Evolutionary conservation across 2,888 invertebrate species (phyloP).

Genomic region (Pammene aurita): DNA sequence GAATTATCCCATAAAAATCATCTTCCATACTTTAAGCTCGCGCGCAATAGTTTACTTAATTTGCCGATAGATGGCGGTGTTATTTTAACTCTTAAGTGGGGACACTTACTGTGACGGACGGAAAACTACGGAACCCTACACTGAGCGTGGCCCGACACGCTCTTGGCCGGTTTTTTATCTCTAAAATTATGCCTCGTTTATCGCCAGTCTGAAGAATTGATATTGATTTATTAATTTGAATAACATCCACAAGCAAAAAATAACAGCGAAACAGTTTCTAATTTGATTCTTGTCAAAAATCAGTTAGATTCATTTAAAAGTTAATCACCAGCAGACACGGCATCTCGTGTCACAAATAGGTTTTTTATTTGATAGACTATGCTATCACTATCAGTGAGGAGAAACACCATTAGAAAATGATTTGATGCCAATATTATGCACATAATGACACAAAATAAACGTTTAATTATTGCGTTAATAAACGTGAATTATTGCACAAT

Average conservation of each 20-base stretch:
- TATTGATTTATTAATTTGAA: slow-evolving; percentile 2
- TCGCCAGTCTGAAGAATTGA: too few species aligned
- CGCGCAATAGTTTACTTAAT: too few species aligned
- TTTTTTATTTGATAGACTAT: not conserved
- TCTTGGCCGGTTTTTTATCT: too few species aligned
- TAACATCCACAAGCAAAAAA: not conserved
- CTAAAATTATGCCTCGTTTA: not conserved
- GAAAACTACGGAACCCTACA: too few species aligned
- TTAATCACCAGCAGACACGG: not conserved
- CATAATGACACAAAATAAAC: not conserved
- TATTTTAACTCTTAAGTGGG: too few species aligned
- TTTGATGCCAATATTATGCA: slow-evolving; percentile 14
- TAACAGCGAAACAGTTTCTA: not conserved
- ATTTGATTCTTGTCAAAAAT: slow-evolving; percentile 12
- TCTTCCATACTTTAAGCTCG: too few species aligned
- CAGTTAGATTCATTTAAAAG: not conserved
- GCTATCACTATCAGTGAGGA: too few species aligned
- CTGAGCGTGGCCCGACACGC: too few species aligned
- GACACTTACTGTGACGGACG: too few species aligned
- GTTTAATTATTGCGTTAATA: not conserved
- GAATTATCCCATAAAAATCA: too few species aligned
- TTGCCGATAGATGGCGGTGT: too few species aligned
- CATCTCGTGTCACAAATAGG: too few species aligned
- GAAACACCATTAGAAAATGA: slow-evolving; percentile 17
- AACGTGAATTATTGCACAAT: not conserved